Conservation (phyloP, 2,888 invertebrate species). For the Lasioglossum lativentre region DNA sequence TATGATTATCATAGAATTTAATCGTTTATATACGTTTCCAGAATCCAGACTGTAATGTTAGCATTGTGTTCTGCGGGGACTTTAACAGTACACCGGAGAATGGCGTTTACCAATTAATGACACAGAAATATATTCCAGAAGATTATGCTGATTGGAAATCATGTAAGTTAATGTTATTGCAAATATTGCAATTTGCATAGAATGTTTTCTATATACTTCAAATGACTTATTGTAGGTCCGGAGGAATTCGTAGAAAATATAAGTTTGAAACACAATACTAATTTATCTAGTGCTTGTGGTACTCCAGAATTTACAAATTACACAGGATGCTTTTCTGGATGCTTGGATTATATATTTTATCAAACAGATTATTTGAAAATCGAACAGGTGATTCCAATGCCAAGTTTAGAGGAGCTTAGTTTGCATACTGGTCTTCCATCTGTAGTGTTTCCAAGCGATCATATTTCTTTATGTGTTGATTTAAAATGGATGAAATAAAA, state of each 20-base stretch:
- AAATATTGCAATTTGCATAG: slow-evolving; percentile 13
- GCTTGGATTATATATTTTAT: slow-evolving; percentile 96
- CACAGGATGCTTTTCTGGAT: slow-evolving; percentile 92
- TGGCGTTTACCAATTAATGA: slow-evolving; percentile 92
- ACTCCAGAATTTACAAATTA: slow-evolving; percentile 94
- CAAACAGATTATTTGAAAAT: slow-evolving; percentile 88
- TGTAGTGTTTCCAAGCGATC: slow-evolving; percentile 96
- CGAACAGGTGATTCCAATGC: slow-evolving; percentile 91
- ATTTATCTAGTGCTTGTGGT: slow-evolving; percentile 92
- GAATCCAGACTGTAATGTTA: slow-evolving; percentile 85
- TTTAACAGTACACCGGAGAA: slow-evolving; percentile 95
- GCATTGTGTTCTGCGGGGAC: slow-evolving; percentile 94
- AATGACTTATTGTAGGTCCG: slow-evolving; percentile 85
- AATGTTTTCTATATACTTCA: slow-evolving; percentile 31
- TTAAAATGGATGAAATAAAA: slow-evolving; percentile 85
- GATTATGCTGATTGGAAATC: slow-evolving; percentile 91
- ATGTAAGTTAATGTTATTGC: slow-evolving; percentile 87
- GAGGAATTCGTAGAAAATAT: slow-evolving; percentile 89
- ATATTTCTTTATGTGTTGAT: slow-evolving; percentile 95
- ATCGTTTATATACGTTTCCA: slow-evolving; percentile 66
- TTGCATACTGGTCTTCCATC: slow-evolving; percentile 94
- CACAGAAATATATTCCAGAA: slow-evolving; percentile 88
- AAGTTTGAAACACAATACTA: slow-evolving; percentile 88
- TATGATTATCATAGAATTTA: slow-evolving; percentile 19
- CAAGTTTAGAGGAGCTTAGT: slow-evolving; percentile 91